Percentiles rank a stretch among this genome's conserved stretches.
Evolutionary conservation across 2,113 vertebrate species (phyloP).

Genomic region (Panurus biarmicus): DNA sequence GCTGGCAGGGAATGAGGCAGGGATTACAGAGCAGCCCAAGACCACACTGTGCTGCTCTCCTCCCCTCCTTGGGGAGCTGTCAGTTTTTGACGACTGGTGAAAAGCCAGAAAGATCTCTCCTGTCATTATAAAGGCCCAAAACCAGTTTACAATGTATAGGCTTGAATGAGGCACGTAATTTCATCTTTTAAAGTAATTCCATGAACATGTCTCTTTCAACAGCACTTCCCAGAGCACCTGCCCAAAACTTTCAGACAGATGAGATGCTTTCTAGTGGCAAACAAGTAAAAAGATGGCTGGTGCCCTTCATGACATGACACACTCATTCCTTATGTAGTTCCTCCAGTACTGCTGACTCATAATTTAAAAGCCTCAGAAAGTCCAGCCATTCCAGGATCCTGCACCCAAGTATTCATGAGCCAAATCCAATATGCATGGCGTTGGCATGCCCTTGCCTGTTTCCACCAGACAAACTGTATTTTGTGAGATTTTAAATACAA

Average conservation of each 20-base stretch:
- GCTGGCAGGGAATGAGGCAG: not conserved
- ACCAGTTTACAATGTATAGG: not conserved
- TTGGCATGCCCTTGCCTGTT: not conserved
- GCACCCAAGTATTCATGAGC: not conserved
- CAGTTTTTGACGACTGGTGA: not conserved
- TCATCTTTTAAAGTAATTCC: not conserved
- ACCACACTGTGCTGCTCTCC: not conserved
- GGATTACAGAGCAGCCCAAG: not conserved
- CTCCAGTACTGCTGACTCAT: not conserved
- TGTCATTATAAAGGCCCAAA: not conserved
- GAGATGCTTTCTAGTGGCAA: not conserved
- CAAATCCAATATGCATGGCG: not conserved
- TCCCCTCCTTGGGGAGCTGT: not conserved
- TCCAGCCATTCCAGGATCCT: not conserved
- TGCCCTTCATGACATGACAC: not conserved
- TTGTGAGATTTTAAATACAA: not conserved
- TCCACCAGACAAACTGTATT: not conserved
- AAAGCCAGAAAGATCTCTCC: not conserved
- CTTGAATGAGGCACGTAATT: not conserved
- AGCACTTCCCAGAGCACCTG: not conserved
- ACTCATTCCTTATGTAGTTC: not conserved
- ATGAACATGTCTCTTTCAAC: not conserved
- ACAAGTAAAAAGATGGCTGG: not conserved
- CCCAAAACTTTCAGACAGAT: not conserved
- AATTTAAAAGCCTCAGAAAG: not conserved